Conservation (phyloP, 2,888 invertebrate species). For the Willowsia nigromaculata region DNA sequence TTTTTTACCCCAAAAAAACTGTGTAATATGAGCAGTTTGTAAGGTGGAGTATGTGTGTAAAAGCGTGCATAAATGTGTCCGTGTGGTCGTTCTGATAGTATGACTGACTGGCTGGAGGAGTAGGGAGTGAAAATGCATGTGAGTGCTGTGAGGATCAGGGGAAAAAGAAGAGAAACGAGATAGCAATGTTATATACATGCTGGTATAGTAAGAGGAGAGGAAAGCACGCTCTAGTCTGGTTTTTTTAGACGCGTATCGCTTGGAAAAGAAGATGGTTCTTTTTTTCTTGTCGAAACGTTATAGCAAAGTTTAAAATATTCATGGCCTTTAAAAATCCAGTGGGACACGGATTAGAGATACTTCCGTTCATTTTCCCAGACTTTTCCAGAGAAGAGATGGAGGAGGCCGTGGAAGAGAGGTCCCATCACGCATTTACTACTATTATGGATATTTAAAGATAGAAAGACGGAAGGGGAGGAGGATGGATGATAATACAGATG, state of each 20-base stretch:
- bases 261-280: no score
- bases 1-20: background rate
- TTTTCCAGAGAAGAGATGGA: conserved; percentile 27
- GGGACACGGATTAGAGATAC: conserved; percentile 69
- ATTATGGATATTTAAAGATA: conserved; percentile 47
- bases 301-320: conserved; percentile 70
- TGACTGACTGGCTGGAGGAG: background rate
- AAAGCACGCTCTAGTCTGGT: background rate
- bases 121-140: background rate
- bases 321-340: conserved; percentile 66
- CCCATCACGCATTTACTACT: conserved; percentile 59
- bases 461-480: background rate
- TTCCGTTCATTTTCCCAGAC: conserved; percentile 67
- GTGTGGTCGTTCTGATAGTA: background rate
- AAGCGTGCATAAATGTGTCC: background rate
- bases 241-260: background rate
- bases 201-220: background rate
- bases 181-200: background rate
- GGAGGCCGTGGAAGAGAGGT: background rate
- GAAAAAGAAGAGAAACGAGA: conserved; percentile 3
- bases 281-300: conserved; percentile 61
- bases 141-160: background rate
- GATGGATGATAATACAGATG: background rate
- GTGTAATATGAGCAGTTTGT: background rate
- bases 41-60: background rate